phyloP scores from a whole-genome alignment of 2,888 invertebrate genomes.

The Phania funesta region DNA sequence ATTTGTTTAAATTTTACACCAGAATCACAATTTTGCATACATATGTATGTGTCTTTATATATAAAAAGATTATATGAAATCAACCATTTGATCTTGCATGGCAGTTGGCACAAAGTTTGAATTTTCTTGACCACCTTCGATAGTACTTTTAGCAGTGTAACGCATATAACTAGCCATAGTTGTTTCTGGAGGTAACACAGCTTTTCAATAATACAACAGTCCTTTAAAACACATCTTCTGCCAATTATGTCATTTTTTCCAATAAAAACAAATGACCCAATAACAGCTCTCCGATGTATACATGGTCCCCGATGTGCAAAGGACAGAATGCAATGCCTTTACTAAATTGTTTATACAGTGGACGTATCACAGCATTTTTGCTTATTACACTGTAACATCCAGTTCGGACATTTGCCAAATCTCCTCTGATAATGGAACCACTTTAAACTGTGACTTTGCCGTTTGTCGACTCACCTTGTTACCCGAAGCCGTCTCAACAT shows the following conservation, averaged over 20 bases:
- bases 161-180: slow-evolving; percentile 97
- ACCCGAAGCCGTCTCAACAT: slow-evolving; percentile 98
- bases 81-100: slow-evolving; percentile 97
- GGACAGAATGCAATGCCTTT: slow-evolving; percentile 99
- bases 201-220: slow-evolving; percentile 97
- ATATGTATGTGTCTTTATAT: too few relatives aligned
- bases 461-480: slow-evolving; percentile 98
- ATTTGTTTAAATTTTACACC: too few relatives aligned
- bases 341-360: slow-evolving; percentile 98
- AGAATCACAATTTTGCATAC: too few relatives aligned
- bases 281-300: slow-evolving; percentile 97
- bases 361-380: slow-evolving; percentile 95
- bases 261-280: slow-evolving; percentile 98
- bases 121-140: slow-evolving; percentile 90
- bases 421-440: slow-evolving; percentile 97
- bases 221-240: slow-evolving; percentile 93
- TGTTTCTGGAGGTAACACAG: slow-evolving; percentile 97
- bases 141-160: slow-evolving; percentile 83
- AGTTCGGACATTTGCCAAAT: slow-evolving; percentile 96
- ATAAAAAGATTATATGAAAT: slow-evolving; percentile 96
- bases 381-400: slow-evolving; percentile 98
- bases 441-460: slow-evolving; percentile 99
- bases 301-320: slow-evolving; percentile 98
- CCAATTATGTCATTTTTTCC: slow-evolving; percentile 99
- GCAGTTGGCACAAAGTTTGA: slow-evolving; percentile 95